Percentiles rank a stretch among this genome's conserved stretches.
Evolutionary conservation across 2,797 vertebrate genomes (phyloP).

Genomic region (Discoglossus pictus): DNA sequence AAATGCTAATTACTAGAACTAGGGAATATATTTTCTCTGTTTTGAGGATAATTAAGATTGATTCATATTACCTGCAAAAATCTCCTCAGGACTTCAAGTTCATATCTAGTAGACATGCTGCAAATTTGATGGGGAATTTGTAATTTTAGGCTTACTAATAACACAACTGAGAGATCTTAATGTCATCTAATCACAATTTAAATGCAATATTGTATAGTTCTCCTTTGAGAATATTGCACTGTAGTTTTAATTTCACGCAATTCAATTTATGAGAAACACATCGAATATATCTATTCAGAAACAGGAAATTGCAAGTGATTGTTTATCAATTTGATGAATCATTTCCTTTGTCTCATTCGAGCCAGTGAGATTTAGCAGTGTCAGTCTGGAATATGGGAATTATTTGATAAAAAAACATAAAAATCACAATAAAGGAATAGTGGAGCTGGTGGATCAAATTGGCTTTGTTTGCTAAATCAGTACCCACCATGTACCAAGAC

Average conservation of each 20-base stretch:
- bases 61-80: slow-evolving; percentile 35
- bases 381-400: no score
- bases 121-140: slow-evolving; percentile 16
- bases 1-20: slow-evolving; percentile 44
- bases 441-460: no score
- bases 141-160: slow-evolving; percentile 40
- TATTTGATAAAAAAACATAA: no score
- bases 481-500: no score
- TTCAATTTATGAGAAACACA: slow-evolving; percentile 5
- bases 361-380: no score
- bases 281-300: not conserved
- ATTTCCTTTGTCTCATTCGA: no score
- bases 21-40: slow-evolving; percentile 25
- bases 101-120: not conserved
- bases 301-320: no score
- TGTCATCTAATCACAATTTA: slow-evolving; percentile 21
- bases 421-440: no score
- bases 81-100: slow-evolving; percentile 20
- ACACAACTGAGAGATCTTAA: slow-evolving; percentile 20
- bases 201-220: slow-evolving; percentile 13
- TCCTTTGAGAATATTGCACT: not conserved
- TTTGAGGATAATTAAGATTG: slow-evolving; percentile 44
- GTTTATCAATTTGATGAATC: no score
- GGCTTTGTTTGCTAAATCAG: no score
- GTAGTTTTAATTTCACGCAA: slow-evolving; percentile 17